Evolutionary conservation across 1,140 invertebrate genomes (phyloP), one percentile per base, ranked within the genome.

Genomic region (Aphis gossypii): DNA sequence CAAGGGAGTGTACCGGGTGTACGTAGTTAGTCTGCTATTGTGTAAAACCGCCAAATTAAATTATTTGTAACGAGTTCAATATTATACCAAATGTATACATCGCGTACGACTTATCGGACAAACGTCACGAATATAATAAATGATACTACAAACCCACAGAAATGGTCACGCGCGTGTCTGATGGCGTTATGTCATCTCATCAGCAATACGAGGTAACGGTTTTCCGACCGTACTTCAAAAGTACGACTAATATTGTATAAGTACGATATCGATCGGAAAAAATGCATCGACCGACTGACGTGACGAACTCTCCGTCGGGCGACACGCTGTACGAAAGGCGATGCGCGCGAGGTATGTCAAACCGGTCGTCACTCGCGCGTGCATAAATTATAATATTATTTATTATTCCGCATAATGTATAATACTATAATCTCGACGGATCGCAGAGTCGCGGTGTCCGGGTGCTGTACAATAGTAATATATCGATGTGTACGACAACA

Each of bases 301-400:
- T 76, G 60, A 18, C 14, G 60, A 35, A 76, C n/a, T 76, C 38
- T 41, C 38, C n/a, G 60, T 35, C 5, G 60, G 14, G 60, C 5
- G 30, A n/a, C 3, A 68, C 30, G 11, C 60, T n/a, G 30, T 30
- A 76, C 5, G 18, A n/a, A 25, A 7, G 7, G 25, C 25, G 56
- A 54, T 54, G 54, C 18, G 21, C 1, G 60, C 56, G 25, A 14
- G 30, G 60, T n/a, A n/a, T 6, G 18, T 68, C 18, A 76, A 76
- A n/a, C 60, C 60, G 60, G 30, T 76, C 18, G 60, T 76, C 60
- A n/a, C 60, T n/a, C 30, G 60, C 1, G 30, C 14, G 30, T 2
- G 60, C 60, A 76, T 76, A 76, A 76, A 76, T 76, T 76, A 76
- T 35, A 68, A n/a, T 68, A 76, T 76, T 14, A 68, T 76, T 76